These are phyloP conservation scores for Yponomeuta evonymella DNA, from an alignment of 2,888 invertebrate genomes.

Conservation along the genomic window DNA sequence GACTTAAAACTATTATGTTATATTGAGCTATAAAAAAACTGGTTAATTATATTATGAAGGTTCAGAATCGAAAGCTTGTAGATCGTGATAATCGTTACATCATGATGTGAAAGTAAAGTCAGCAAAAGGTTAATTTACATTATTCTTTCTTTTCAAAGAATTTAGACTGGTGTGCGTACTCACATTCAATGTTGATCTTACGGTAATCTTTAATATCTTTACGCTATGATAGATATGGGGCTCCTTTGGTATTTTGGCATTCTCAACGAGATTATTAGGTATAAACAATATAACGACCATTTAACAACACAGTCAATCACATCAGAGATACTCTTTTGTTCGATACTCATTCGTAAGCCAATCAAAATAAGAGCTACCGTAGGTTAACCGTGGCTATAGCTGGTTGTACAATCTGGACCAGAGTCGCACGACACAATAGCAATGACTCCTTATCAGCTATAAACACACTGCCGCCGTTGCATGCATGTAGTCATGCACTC, in stretches of 20 bases:
- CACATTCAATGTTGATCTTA: no score
- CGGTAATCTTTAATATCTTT: no score
- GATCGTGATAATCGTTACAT: neutral
- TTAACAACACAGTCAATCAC: neutral
- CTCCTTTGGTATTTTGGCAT: no score
- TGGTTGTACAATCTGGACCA: slow-evolving; percentile 29
- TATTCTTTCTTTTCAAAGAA: neutral
- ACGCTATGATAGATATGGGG: no score
- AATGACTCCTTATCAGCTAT: slow-evolving; percentile 58
- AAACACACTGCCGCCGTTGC: slow-evolving; percentile 38
- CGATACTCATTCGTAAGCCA: slow-evolving; percentile 20
- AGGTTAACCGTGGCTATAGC: no score
- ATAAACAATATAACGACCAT: neutral
- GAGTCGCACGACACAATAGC: slow-evolving; percentile 36
- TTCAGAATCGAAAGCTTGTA: neutral
- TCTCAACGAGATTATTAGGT: no score
- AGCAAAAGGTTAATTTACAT: neutral
- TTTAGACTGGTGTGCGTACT: no score
- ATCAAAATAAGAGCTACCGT: slow-evolving; percentile 26
- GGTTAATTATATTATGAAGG: slow-evolving; percentile 8
- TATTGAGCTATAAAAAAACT: neutral
- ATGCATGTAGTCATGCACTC: neutral
- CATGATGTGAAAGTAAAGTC: neutral
- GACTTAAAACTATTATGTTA: neutral
- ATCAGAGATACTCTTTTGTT: no score